Conservation (phyloP, 2,113 vertebrate species). For the Phasianus colchicus region DNA sequence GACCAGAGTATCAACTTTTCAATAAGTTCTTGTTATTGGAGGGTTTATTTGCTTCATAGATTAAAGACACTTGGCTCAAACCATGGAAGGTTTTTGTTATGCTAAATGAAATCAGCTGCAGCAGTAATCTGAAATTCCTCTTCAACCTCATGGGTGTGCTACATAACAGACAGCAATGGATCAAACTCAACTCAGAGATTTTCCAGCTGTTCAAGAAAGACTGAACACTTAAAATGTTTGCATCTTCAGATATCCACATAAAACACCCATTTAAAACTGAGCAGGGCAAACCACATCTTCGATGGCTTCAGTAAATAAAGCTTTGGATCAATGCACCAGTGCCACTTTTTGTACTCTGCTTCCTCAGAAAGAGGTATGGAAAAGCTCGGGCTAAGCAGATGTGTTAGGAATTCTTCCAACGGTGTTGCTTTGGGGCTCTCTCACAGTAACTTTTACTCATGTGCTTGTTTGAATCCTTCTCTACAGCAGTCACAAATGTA, state of each 20-base stretch:
- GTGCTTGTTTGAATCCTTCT: neutral
- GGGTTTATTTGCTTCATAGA: conserved; percentile 55
- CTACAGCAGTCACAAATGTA: neutral
- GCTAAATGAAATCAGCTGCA: conserved; percentile 64
- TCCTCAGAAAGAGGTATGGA: neutral
- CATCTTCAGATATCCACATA: neutral
- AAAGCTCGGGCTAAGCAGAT: neutral
- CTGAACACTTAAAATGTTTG: neutral
- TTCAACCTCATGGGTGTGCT: conserved; percentile 46
- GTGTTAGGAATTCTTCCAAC: neutral
- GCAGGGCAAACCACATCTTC: neutral
- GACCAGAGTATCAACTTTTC: conserved; percentile 12
- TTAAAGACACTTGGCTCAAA: conserved; percentile 57
- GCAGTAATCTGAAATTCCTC: conserved; percentile 26
- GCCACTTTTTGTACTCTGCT: neutral
- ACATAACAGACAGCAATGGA: neutral
- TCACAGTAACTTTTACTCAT: neutral
- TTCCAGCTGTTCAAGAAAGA: neutral
- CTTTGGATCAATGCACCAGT: neutral
- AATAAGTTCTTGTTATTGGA: conserved; percentile 41
- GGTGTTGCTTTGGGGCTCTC: neutral
- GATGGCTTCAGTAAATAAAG: neutral
- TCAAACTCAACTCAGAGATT: conserved; percentile 18
- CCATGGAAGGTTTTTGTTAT: conserved; percentile 52
- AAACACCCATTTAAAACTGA: neutral